Evolutionary conservation across 2,113 vertebrate species (phyloP).

Genomic region (Psilopsiagon aurifrons): DNA sequence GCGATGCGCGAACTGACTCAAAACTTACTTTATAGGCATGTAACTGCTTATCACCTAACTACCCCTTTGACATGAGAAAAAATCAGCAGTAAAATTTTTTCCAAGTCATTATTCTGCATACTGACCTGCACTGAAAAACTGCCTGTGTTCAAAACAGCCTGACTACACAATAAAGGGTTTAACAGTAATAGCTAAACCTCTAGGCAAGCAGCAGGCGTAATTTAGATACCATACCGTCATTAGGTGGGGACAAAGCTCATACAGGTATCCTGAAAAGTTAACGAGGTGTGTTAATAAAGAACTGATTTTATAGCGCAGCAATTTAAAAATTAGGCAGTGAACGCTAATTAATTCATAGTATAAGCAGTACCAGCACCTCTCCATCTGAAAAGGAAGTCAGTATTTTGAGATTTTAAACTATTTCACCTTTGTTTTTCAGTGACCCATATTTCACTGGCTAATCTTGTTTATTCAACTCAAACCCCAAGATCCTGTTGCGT

Average conservation of each 20-base stretch:
- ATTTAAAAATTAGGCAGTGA: background rate
- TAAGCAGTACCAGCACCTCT: background rate
- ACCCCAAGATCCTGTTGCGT: fast-evolving
- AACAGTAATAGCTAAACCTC: background rate
- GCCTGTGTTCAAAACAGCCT: fast-evolving
- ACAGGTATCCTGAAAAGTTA: background rate
- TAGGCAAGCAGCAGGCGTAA: background rate
- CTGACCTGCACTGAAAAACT: background rate
- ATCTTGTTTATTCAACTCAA: background rate
- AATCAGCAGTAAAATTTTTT: fast-evolving
- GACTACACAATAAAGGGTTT: background rate
- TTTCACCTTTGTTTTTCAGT: background rate
- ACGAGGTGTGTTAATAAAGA: background rate
- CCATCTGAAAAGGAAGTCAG: background rate
- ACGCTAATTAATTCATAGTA: background rate
- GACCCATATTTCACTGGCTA: background rate
- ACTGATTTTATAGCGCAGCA: background rate
- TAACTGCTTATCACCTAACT: background rate
- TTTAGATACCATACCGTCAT: background rate
- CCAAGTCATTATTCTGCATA: background rate
- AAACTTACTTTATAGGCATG: background rate
- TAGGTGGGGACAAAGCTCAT: background rate
- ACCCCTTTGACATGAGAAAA: background rate
- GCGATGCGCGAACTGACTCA: background rate
- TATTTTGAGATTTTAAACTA: background rate